These are phyloP conservation scores for Podocnemis expansa DNA, from an alignment of 2,113 vertebrate genomes.

Conservation along the genomic window DNA sequence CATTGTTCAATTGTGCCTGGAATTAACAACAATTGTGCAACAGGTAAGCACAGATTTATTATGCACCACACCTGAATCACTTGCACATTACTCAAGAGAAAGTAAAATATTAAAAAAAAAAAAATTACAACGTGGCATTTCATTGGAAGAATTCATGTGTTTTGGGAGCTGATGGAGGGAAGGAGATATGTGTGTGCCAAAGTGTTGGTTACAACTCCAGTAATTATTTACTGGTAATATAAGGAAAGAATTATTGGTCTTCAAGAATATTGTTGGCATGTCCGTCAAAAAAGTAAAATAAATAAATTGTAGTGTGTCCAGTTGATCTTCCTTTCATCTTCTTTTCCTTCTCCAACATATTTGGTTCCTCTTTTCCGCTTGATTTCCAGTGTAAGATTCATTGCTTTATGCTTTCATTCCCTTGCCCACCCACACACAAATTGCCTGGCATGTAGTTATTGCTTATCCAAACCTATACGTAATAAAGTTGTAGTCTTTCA, in stretches of 20 bases:
- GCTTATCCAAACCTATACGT: neutral
- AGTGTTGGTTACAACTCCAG: neutral
- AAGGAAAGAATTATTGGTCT: neutral
- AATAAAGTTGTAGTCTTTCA: neutral
- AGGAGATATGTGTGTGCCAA: neutral
- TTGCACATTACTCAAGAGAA: neutral
- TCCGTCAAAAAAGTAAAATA: neutral
- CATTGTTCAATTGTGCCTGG: slow-evolving; percentile 94
- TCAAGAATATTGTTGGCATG: neutral
- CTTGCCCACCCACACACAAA: too few species aligned
- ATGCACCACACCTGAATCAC: neutral
- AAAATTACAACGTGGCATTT: neutral
- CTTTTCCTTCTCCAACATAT: neutral
- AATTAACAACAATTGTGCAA: slow-evolving; percentile 94
- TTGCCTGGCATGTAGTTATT: neutral
- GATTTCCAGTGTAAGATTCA: neutral
- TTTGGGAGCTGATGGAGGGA: neutral
- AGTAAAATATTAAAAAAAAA: neutral
- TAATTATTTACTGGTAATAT: neutral
- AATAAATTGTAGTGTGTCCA: neutral
- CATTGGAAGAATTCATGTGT: neutral
- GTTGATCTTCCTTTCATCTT: neutral
- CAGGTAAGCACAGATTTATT: slow-evolving; percentile 79
- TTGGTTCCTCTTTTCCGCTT: neutral
- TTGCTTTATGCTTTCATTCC: neutral